A percentile compares a stretch with the other conserved stretches of the same genome.
phyloP scores from a whole-genome alignment of 1,140 invertebrate genomes.

The Hylaeus volcanicus region DNA sequence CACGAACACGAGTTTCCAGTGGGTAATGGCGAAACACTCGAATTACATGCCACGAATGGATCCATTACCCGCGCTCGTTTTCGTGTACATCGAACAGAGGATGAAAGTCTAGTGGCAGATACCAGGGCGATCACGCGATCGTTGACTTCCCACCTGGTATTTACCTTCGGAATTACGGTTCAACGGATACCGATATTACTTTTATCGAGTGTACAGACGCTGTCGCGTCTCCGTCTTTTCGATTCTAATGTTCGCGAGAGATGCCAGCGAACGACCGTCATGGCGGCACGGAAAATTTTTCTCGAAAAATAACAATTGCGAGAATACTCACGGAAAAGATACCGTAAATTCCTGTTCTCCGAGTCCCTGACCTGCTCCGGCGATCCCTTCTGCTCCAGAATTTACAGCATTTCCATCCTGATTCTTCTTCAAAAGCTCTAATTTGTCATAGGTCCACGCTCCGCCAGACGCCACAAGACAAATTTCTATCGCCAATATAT shows the following conservation, averaged over 20 bases:
- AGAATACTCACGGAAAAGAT: too few relatives aligned
- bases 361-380: too few relatives aligned
- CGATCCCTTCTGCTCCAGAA: too few relatives aligned
- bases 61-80: conserved; percentile 44
- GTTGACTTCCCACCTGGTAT: conserved; percentile 39
- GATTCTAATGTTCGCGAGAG: neutral
- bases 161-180: conserved; percentile 11
- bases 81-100: conserved; percentile 40
- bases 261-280: neutral
- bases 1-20: conserved; percentile 16
- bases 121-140: conserved; percentile 36
- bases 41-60: conserved; percentile 50
- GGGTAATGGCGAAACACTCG: conserved; percentile 48
- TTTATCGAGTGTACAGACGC: neutral
- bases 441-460: too few relatives aligned
- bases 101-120: conserved; percentile 39
- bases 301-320: too few relatives aligned
- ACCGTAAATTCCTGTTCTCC: too few relatives aligned
- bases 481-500: too few relatives aligned
- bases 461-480: too few relatives aligned
- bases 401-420: too few relatives aligned
- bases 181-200: neutral
- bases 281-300: too few relatives aligned
- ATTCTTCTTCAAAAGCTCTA: too few relatives aligned
- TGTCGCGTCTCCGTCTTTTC: neutral